A percentile compares a stretch with the other conserved stretches of the same genome.
These are phyloP conservation scores for Acrocyrtus sp. DNA, from an alignment of 2,888 invertebrate genomes.

Conservation along the genomic window DNA sequence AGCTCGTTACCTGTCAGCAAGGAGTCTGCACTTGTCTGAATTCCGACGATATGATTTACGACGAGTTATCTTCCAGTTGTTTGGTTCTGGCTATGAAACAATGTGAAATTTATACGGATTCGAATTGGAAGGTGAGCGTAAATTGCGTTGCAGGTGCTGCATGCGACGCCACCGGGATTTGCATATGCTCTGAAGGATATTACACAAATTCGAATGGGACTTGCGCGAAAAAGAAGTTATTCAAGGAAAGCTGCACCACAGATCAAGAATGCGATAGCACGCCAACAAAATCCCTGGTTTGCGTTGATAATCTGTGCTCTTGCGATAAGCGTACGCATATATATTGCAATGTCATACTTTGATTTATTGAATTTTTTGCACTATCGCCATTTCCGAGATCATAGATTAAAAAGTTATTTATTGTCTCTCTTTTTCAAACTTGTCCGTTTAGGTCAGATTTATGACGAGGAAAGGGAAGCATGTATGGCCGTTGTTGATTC, in stretches of 20 bases:
- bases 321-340: conserved; percentile 42
- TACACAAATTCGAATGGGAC: conserved; percentile 25
- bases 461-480: conserved; percentile 37
- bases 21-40: conserved; percentile 36
- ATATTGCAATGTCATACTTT: conserved; percentile 20
- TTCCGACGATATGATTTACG: conserved; percentile 46
- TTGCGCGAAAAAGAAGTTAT: conserved; percentile 45
- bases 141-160: conserved; percentile 45
- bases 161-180: conserved; percentile 29
- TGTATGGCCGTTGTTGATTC: conserved; percentile 57
- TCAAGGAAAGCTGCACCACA: conserved; percentile 51
- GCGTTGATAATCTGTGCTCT: conserved; percentile 20
- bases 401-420: too few relatives aligned
- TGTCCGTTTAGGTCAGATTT: conserved; percentile 45
- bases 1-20: conserved; percentile 34
- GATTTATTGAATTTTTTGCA: too few relatives aligned
- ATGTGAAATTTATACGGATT: conserved; percentile 29
- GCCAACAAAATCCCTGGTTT: conserved; percentile 24
- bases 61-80: conserved; percentile 30
- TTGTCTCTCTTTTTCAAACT: too few relatives aligned
- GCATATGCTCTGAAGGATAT: conserved; percentile 26
- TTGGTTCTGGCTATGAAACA: conserved; percentile 28
- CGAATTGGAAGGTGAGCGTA: conserved; percentile 24
- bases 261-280: conserved; percentile 50
- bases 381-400: too few relatives aligned